Base-by-base conservation (phyloP, 1,140 invertebrate genomes). In the Pseudoatta argentina region DNA sequence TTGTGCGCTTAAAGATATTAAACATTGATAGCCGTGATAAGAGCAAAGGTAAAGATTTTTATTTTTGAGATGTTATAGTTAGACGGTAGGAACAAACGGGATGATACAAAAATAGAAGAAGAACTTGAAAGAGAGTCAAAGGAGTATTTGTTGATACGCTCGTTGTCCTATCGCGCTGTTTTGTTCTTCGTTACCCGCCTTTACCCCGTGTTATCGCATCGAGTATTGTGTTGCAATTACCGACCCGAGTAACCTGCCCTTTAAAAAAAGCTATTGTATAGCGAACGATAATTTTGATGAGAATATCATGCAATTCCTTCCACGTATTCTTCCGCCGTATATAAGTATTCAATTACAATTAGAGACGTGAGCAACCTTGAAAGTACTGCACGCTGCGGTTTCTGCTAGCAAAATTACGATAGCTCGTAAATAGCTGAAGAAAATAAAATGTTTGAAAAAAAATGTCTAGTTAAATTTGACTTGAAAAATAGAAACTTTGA, bases 141-240 rank as follows among this genome's bases (percentile, higher is more conserved):
- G 24, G 24, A 24, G 24, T 24, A 24, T 24, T 24, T 24, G 24
- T 24, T 24, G 63, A 77, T 77, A 44, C 82, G 30, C 77, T 6
- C 30, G 27, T 21, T 51, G 24, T 24, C 16, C 51, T 63, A 75
- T 66, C 71, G 48, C 71, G 34, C 39, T 21, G 27, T 59, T 59
- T 72, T 53, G 57, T 63, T 85, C 79, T 75, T 83, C 69, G 55
- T 73, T 82, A 82, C 55, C 39, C 55, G 39, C 73, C 34, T n/a
- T 64, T 67, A 39, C 48, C 39, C 59, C 27, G 53, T 66, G 72
- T 86, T 88, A 87, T 86, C 64, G 86, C 61, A 61, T 76, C 77
- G 78, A 75, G 71, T 87, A 91, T 91, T 88, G 63, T 69, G 87
- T 91, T 90, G 79, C 81, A 91, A 91, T 91, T 88, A 91, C 64